phyloP scores from a whole-genome alignment of 1,140 invertebrate species.

The Lutraria rhynchaena region DNA sequence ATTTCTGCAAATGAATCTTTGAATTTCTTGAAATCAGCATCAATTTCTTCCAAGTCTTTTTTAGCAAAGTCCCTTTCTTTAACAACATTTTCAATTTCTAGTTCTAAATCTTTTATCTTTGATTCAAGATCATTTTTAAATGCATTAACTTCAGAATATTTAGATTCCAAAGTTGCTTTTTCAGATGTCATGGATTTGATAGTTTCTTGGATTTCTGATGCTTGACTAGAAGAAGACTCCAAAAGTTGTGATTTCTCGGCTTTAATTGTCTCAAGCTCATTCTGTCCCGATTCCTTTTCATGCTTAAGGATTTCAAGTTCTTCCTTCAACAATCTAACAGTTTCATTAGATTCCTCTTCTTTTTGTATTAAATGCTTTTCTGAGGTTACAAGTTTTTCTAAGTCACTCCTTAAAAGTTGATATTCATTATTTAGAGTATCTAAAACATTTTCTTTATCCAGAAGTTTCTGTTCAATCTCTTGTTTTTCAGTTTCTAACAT shows the following conservation, averaged over 20 bases:
- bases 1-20: background rate
- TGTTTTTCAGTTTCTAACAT: background rate
- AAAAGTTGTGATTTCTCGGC: constrained; percentile 29
- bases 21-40: background rate
- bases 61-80: constrained; percentile 14
- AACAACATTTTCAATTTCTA: constrained; percentile 3
- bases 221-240: constrained; percentile 33
- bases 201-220: constrained; percentile 8
- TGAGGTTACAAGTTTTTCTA: background rate
- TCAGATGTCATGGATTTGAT: constrained; percentile 12
- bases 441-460: constrained; percentile 5
- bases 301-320: constrained; percentile 34
- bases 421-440: constrained; percentile 5
- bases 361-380: background rate
- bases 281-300: constrained; percentile 30
- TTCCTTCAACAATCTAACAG: background rate
- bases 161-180: constrained; percentile 20
- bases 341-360: background rate
- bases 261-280: constrained; percentile 43
- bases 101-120: background rate
- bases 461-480: constrained; percentile 9
- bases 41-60: constrained; percentile 7
- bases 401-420: background rate
- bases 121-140: constrained; percentile 21
- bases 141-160: constrained; percentile 27